phyloP scores from a whole-genome alignment of 1,140 invertebrate species.

The Anastrepha ludens region DNA sequence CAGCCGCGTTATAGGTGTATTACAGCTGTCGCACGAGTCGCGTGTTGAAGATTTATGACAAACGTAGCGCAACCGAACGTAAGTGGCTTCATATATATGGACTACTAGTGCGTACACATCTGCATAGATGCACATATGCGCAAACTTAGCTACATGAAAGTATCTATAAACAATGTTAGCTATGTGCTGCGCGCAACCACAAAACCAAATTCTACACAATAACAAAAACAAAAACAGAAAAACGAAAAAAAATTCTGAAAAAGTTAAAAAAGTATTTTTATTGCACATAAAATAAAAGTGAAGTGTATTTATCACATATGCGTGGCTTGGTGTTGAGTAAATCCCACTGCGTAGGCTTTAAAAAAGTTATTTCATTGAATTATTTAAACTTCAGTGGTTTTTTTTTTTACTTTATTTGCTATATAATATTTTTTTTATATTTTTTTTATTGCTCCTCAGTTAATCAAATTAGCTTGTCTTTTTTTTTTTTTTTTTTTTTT shows the following conservation, averaged over 20 bases:
- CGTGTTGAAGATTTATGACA: constrained; percentile 49
- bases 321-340: neutral
- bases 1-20: constrained; percentile 47
- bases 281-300: constrained; percentile 10
- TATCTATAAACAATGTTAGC: neutral
- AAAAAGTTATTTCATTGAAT: neutral
- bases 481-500: neutral
- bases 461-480: neutral
- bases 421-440: neutral
- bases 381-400: too few species aligned
- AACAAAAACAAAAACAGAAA: neutral
- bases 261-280: neutral
- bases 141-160: neutral
- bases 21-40: constrained; percentile 43
- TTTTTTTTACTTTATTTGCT: too few species aligned
- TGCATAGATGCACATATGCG: neutral
- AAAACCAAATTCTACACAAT: neutral
- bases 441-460: constrained; percentile 15
- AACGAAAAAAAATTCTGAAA: neutral
- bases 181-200: neutral
- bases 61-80: constrained; percentile 9
- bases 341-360: neutral
- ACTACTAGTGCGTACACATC: neutral
- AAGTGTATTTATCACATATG: neutral
- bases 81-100: constrained; percentile 21